Evolutionary conservation across 2,888 invertebrate genomes (phyloP).

Genomic region (Netelia melanura): DNA sequence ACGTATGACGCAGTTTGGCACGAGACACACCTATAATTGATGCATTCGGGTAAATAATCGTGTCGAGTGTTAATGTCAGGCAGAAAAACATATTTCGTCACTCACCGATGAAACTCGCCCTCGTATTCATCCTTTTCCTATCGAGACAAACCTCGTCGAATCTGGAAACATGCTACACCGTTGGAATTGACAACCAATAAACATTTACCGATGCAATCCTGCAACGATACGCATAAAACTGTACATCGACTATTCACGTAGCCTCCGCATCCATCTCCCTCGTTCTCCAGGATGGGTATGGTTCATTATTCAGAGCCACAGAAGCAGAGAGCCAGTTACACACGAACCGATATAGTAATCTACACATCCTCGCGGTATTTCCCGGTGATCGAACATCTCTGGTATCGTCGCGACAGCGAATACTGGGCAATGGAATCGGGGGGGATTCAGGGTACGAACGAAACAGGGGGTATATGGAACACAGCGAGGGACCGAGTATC

Average conservation of each 20-base stretch:
- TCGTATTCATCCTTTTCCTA: neutral
- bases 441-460: neutral
- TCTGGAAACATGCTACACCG: neutral
- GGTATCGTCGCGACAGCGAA: constrained; percentile 31
- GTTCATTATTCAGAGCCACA: constrained; percentile 58
- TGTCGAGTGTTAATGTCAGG: neutral
- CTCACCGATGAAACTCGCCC: constrained; percentile 2
- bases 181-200: constrained; percentile 32
- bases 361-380: constrained; percentile 54
- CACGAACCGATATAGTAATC: constrained; percentile 43
- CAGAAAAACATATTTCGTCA: neutral
- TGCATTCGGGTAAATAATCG: constrained; percentile 14
- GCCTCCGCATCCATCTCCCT: constrained; percentile 31
- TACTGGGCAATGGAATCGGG: constrained; percentile 35
- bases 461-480: constrained; percentile 7
- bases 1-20: constrained; percentile 7
- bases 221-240: constrained; percentile 35
- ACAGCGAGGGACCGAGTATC: neutral
- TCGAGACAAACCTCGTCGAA: neutral
- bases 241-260: constrained; percentile 29
- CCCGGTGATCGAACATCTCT: constrained; percentile 49
- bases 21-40: constrained; percentile 51
- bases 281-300: constrained; percentile 41
- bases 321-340: constrained; percentile 36
- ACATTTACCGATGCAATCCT: constrained; percentile 42